Evolutionary conservation across 2,113 vertebrate species (phyloP), one percentile per base, ranked within the genome.

Genomic region (Halichoeres trimaculatus): DNA sequence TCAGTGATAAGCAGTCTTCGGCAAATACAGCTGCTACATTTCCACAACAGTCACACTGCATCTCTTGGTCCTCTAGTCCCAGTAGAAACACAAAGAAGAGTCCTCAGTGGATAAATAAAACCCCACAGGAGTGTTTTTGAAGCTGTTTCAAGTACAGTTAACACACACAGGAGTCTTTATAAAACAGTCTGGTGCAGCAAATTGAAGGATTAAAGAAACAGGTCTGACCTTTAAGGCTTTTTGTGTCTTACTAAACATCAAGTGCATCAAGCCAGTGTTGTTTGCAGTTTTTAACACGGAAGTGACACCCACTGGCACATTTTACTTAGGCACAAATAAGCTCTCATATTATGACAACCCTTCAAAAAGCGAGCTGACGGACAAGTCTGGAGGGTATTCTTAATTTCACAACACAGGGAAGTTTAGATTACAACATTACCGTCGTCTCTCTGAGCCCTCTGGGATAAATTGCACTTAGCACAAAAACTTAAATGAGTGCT

Each of bases 141-240:
- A 58, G 36, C 22, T 38, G 12, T 76, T 90, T 90, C 85, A 90
- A 89, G 88, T 88, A 87, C 47, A 79, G 63, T 75, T 80, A 52
- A 73, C 64, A 81, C 64, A 81, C 77, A 85, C 65, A 76, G 38
- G 43, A 68, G 60, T 58, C 51, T 66, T n/a, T 30, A 30, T 30
- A 67, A 57, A 70, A 84, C 63, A 75, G 40, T 59, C 62, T 80
- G 75, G 78, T 78, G 83, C 76, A 55, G 57, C 57, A 65, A 68
- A 77, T 19, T 16, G n/a, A 63, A 45, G 51, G 23, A 71, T 70
- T 70, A 24, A 55, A 71, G 58, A 74, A 66, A 72, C n/a, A 70
- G 58, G 36, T 34, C 53, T 65, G 61, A 40, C 61, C 53, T 84
- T 87, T 72, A 77, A 74, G 80, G 63, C 62, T 82, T 79, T 80